These are phyloP conservation scores for Gallinago solitaria DNA, from an alignment of 2,797 vertebrate genomes.

Conservation along the genomic window DNA sequence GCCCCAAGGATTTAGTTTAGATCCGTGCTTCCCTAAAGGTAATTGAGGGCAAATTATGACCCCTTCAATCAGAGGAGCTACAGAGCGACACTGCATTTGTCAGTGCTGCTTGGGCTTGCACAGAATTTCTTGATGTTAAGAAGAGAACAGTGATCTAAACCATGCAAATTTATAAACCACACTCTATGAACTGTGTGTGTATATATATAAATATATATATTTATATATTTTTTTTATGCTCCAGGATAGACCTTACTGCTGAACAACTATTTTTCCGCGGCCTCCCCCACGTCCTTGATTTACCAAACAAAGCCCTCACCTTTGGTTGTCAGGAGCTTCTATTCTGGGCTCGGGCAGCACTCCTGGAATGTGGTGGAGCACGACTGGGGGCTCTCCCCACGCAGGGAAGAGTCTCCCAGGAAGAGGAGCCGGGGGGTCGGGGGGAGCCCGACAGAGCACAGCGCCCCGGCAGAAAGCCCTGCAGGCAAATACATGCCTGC, in stretches of 20 bases:
- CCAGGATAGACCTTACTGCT: background rate
- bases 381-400: background rate
- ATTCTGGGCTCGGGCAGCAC: background rate
- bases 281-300: background rate
- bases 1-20: background rate
- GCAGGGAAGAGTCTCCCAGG: background rate
- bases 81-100: background rate
- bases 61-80: background rate
- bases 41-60: background rate
- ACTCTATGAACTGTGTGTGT: background rate
- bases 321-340: background rate
- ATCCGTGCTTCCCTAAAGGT: background rate
- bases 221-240: background rate
- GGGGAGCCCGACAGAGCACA: background rate
- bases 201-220: too few species aligned
- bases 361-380: conserved; percentile 47
- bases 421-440: background rate
- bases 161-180: background rate
- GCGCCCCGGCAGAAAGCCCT: background rate
- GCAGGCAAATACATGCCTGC: background rate
- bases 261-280: background rate
- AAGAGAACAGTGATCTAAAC: background rate
- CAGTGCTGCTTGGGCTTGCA: background rate
- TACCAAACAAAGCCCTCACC: conserved; percentile 18
- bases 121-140: background rate